These are phyloP conservation scores for Saccostrea echinata DNA, from an alignment of 1,140 invertebrate species.

Conservation along the genomic window DNA sequence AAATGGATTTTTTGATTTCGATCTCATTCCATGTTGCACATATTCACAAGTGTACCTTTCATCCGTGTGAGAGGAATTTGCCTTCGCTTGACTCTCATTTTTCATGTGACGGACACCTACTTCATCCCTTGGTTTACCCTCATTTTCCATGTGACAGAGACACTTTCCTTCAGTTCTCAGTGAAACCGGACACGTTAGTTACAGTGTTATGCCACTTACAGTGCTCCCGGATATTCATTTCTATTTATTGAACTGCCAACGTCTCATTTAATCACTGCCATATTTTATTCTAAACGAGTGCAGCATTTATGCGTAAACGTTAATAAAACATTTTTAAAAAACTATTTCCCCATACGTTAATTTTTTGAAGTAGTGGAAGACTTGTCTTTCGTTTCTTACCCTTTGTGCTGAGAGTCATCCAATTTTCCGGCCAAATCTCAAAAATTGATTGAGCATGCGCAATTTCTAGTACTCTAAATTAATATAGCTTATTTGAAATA, in stretches of 20 bases:
- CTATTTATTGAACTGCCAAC: neutral
- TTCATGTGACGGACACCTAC: no score
- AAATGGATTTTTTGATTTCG: neutral
- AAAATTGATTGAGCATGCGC: no score
- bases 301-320: neutral
- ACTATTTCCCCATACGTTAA: no score
- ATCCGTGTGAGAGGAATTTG: no score
- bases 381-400: no score
- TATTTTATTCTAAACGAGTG: neutral
- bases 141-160: neutral
- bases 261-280: conserved; percentile 6
- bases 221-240: neutral
- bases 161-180: neutral
- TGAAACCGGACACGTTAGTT: neutral
- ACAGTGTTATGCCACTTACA: neutral
- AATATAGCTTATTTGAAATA: no score
- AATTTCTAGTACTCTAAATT: no score
- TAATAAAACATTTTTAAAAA: neutral
- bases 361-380: no score
- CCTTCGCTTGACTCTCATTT: no score
- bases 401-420: no score
- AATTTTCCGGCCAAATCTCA: no score
- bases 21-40: conserved; percentile 11
- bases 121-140: neutral
- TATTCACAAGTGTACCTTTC: neutral